Evolutionary conservation across 2,797 vertebrate species (phyloP).

Genomic region (Meda fulgida): DNA sequence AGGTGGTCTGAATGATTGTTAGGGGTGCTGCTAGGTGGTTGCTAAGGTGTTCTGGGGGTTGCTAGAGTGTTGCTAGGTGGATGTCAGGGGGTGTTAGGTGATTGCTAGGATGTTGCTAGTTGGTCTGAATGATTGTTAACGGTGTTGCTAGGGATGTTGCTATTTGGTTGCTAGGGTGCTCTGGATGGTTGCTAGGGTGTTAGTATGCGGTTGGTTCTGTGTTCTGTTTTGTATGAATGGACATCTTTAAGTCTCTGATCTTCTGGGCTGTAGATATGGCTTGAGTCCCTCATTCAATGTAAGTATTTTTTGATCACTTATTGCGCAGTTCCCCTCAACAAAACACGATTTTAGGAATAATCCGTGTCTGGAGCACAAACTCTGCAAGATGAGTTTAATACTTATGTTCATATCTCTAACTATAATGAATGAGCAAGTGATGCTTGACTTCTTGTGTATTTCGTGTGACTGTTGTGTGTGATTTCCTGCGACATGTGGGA

Average conservation of each 20-base stretch:
- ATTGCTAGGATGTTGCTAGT: background rate
- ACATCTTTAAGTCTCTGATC: no score
- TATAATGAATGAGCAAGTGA: background rate
- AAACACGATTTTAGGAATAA: background rate
- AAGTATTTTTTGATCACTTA: background rate
- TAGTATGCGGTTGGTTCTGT: background rate
- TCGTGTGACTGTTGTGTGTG: background rate
- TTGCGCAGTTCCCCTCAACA: background rate
- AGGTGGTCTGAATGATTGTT: background rate
- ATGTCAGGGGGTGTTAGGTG: background rate
- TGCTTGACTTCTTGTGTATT: slow-evolving; percentile 18
- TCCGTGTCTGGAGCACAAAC: background rate
- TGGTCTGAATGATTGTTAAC: background rate
- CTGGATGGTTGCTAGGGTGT: background rate
- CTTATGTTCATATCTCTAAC: background rate
- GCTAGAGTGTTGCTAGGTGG: background rate
- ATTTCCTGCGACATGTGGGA: slow-evolving; percentile 21
- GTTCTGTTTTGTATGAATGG: background rate
- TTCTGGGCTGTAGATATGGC: background rate
- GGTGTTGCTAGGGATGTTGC: background rate
- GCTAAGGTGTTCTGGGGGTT: background rate
- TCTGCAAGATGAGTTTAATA: background rate
- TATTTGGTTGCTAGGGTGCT: background rate
- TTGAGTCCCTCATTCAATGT: background rate
- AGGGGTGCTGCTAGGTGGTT: background rate